Conservation (phyloP, 2,113 vertebrate genomes). For the Nothocercus nigrocapillus region DNA sequence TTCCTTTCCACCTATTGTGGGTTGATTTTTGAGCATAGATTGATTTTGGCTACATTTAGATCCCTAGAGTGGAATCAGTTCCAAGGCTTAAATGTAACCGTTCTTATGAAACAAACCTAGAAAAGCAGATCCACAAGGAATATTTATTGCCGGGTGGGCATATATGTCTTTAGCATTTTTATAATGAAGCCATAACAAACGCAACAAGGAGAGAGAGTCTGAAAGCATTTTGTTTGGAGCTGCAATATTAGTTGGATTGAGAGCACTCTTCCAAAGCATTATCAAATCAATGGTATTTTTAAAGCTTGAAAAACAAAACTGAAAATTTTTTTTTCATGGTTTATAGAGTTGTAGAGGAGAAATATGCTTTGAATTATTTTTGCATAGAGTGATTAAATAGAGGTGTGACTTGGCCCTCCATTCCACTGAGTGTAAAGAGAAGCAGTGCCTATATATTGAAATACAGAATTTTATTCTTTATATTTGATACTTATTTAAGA, state of each 20-base stretch:
- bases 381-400: neutral
- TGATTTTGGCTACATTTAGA: neutral
- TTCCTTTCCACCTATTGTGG: neutral
- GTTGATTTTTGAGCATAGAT: neutral
- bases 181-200: constrained; percentile 28
- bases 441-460: constrained; percentile 12
- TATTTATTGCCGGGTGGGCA: neutral
- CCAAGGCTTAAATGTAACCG: neutral
- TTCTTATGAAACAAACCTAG: neutral
- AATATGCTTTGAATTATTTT: constrained; percentile 24
- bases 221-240: constrained; percentile 37
- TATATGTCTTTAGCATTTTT: constrained; percentile 52
- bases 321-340: constrained; percentile 13
- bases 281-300: neutral
- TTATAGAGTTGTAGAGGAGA: neutral
- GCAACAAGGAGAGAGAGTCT: constrained; percentile 11
- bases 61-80: neutral
- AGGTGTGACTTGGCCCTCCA: neutral
- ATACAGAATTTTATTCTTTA: neutral
- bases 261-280: constrained; percentile 13
- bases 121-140: constrained; percentile 23
- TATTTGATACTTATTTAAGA: neutral
- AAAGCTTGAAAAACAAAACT: constrained; percentile 15
- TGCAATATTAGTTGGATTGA: constrained; percentile 27
- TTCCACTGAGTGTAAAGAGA: neutral